These are phyloP conservation scores for Ormyrus rosae DNA, from an alignment of 2,888 invertebrate genomes.

Conservation along the genomic window DNA sequence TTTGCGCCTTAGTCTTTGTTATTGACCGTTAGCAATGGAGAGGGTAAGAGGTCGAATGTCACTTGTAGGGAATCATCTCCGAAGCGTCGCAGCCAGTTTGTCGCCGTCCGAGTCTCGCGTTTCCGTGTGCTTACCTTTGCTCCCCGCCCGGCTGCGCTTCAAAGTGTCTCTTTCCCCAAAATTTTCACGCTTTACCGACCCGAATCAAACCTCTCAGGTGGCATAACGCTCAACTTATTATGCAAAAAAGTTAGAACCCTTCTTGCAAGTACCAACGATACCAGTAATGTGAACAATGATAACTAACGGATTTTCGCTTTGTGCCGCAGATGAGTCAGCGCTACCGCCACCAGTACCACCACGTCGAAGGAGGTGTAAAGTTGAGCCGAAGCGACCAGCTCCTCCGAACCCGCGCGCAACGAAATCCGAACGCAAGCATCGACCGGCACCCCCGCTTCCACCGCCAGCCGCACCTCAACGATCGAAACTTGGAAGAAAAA, in stretches of 20 bases:
- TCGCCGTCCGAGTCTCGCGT: conserved; percentile 64
- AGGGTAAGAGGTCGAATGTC: conserved; percentile 64
- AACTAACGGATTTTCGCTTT: conserved; percentile 49
- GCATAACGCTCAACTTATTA: conserved; percentile 50
- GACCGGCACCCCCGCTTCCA: conserved; percentile 58
- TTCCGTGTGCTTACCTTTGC: conserved; percentile 57
- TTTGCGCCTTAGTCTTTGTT: conserved; percentile 48
- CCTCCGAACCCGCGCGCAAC: conserved; percentile 51
- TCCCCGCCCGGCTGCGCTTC: conserved; percentile 8
- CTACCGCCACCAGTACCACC: conserved; percentile 71
- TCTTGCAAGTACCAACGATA: background rate
- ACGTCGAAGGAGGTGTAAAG: conserved; percentile 69
- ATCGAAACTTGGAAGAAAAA: conserved; percentile 51
- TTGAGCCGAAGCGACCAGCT: conserved; percentile 45
- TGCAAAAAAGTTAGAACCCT: conserved; percentile 60
- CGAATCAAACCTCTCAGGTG: background rate
- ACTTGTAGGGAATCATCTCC: conserved; percentile 72
- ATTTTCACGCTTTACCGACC: background rate
- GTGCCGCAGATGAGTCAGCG: conserved; percentile 62
- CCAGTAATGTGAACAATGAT: conserved; percentile 31
- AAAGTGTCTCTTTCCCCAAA: conserved; percentile 1
- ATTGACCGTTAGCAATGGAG: conserved; percentile 58
- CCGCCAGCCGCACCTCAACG: conserved; percentile 58
- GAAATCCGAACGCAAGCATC: conserved; percentile 59
- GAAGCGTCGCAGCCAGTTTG: conserved; percentile 67